Percentiles rank a stretch among this genome's conserved stretches.
phyloP scores from a whole-genome alignment of 1,140 invertebrate species.

The Coboldia fuscipes region DNA sequence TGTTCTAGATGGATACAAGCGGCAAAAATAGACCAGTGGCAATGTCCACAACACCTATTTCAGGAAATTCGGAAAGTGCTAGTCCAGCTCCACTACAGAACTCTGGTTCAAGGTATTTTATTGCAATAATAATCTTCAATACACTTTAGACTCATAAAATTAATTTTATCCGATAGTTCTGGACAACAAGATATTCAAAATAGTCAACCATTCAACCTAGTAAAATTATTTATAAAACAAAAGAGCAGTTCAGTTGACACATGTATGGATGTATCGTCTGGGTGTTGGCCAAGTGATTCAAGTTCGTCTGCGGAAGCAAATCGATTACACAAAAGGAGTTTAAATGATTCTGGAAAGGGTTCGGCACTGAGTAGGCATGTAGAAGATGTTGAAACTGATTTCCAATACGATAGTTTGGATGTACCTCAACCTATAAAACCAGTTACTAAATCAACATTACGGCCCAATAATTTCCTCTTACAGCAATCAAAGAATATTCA shows the following conservation, averaged over 20 bases:
- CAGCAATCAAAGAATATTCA: no score
- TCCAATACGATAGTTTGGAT: slow-evolving; percentile 4
- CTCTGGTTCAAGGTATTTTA: neutral
- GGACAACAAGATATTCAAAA: slow-evolving; percentile 9
- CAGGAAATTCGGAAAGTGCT: slow-evolving; percentile 1
- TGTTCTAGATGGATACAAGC: slow-evolving; percentile 25
- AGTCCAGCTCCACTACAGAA: slow-evolving; percentile 23
- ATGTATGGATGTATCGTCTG: slow-evolving; percentile 37
- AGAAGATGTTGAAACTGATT: slow-evolving; percentile 9
- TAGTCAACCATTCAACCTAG: slow-evolving; percentile 46
- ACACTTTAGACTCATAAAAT: no score
- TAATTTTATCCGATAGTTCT: no score
- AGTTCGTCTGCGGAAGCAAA: slow-evolving; percentile 15
- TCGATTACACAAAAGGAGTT: slow-evolving; percentile 20
- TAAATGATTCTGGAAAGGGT: slow-evolving; percentile 24
- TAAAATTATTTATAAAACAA: slow-evolving; percentile 78
- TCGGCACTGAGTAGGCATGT: slow-evolving; percentile 23
- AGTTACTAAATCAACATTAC: no score
- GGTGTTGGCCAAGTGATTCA: slow-evolving; percentile 30
- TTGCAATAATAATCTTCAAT: no score
- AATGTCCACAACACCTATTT: slow-evolving; percentile 22
- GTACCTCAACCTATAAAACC: slow-evolving; percentile 1
- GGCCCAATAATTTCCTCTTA: no score
- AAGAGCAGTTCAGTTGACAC: slow-evolving; percentile 47
- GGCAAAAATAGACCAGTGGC: slow-evolving; percentile 15